Percentiles rank a stretch among this genome's conserved stretches.
These are phyloP conservation scores for Ferrisia virgata DNA, from an alignment of 2,888 invertebrate species.

Conservation along the genomic window DNA sequence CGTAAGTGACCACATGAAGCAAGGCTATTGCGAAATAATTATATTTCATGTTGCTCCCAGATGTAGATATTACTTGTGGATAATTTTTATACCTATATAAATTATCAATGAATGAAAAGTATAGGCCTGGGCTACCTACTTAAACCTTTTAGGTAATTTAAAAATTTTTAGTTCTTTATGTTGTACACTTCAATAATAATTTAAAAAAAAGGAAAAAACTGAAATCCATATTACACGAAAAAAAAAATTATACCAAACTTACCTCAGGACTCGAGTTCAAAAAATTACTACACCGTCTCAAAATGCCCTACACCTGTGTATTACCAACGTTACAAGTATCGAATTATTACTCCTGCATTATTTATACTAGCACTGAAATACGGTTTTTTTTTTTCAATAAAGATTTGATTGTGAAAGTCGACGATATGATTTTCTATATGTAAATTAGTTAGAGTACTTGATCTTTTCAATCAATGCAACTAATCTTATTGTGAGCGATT, in stretches of 20 bases:
- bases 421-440: not conserved
- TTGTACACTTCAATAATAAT: too few relatives aligned
- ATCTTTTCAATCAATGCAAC: not conserved
- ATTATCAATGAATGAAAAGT: too few relatives aligned
- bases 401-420: not conserved
- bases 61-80: too few relatives aligned
- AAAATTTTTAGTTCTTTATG: too few relatives aligned
- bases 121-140: too few relatives aligned
- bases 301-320: not conserved
- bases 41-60: not conserved
- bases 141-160: too few relatives aligned
- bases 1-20: not conserved
- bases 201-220: too few relatives aligned
- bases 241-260: too few relatives aligned
- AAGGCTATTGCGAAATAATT: not conserved
- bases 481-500: not conserved
- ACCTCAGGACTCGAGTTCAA: too few relatives aligned
- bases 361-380: not conserved
- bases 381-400: too few relatives aligned
- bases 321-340: not conserved
- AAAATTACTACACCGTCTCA: not conserved
- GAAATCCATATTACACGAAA: too few relatives aligned
- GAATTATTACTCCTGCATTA: not conserved
- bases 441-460: not conserved
- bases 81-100: not conserved